Evolutionary conservation across 2,797 vertebrate genomes (phyloP).

Genomic region (Atherinosoma microstoma): DNA sequence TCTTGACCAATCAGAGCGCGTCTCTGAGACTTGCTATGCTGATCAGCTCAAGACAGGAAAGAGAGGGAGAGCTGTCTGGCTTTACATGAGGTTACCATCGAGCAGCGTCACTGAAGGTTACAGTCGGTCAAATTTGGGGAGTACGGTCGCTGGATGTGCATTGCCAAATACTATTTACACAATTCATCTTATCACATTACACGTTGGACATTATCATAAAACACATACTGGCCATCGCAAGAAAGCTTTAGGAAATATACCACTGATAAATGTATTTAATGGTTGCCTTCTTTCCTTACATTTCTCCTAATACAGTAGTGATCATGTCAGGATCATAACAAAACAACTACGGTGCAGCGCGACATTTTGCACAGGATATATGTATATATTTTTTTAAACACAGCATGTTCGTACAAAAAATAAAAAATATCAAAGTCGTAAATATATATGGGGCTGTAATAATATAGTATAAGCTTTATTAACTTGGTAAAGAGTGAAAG

Average conservation of each 20-base stretch:
- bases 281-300: neutral
- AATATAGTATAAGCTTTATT: neutral
- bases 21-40: slow-evolving; percentile 75
- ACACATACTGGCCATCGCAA: neutral
- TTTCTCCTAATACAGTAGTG: neutral
- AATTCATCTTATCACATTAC: slow-evolving; percentile 1
- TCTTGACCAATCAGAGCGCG: slow-evolving; percentile 89
- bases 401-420: neutral
- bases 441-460: neutral
- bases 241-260: neutral
- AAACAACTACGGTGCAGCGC: neutral
- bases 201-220: neutral
- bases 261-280: neutral
- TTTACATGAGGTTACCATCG: slow-evolving; percentile 86
- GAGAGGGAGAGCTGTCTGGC: slow-evolving; percentile 70
- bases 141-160: neutral
- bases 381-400: too few relatives aligned
- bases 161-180: neutral
- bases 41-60: slow-evolving; percentile 71
- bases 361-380: too few relatives aligned
- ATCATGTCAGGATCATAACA: neutral
- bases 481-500: neutral
- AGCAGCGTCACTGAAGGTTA: slow-evolving; percentile 79
- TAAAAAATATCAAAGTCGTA: neutral
- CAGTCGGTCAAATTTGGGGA: slow-evolving; percentile 72